These are phyloP conservation scores for Drosophila glabriapex DNA, from an alignment of 2,888 invertebrate species.

Conservation along the genomic window DNA sequence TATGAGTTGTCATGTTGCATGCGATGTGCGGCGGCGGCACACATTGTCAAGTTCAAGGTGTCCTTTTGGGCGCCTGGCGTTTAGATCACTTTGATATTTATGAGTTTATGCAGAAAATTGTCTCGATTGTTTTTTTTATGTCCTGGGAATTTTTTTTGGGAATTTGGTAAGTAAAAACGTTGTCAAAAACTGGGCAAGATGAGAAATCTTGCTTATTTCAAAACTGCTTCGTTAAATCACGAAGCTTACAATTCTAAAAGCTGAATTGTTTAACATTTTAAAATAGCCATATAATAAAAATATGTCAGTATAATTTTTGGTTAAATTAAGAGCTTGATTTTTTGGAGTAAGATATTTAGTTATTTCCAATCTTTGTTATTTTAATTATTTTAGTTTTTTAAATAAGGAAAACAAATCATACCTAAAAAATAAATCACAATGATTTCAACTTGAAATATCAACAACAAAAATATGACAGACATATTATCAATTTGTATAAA, in stretches of 20 bases:
- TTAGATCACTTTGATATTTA: slow-evolving; percentile 81
- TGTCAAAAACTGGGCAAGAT: neutral
- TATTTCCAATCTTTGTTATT: neutral
- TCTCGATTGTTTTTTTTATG: slow-evolving; percentile 36
- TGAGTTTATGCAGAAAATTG: slow-evolving; percentile 83
- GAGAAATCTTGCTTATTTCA: neutral
- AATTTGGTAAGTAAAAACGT: neutral
- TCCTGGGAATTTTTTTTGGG: neutral
- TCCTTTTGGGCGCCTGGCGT: slow-evolving; percentile 43
- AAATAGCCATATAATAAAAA: fast-evolving
- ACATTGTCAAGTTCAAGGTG: slow-evolving; percentile 75
- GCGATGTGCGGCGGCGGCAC: slow-evolving; percentile 60
- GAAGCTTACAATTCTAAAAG: neutral
- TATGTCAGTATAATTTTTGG: fast-evolving
- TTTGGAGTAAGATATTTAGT: neutral
- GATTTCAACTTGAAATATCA: neutral
- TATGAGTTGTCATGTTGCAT: slow-evolving; percentile 80
- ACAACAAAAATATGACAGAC: fast-evolving
- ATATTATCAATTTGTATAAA: fast-evolving
- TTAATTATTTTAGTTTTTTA: neutral
- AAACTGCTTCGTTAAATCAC: neutral
- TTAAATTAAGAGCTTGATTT: neutral
- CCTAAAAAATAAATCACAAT: fast-evolving
- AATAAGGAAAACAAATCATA: neutral
- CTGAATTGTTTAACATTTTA: neutral